These are phyloP conservation scores for Peromyscus nudipes DNA, from an alignment of 2,797 vertebrate species.

Conservation along the genomic window DNA sequence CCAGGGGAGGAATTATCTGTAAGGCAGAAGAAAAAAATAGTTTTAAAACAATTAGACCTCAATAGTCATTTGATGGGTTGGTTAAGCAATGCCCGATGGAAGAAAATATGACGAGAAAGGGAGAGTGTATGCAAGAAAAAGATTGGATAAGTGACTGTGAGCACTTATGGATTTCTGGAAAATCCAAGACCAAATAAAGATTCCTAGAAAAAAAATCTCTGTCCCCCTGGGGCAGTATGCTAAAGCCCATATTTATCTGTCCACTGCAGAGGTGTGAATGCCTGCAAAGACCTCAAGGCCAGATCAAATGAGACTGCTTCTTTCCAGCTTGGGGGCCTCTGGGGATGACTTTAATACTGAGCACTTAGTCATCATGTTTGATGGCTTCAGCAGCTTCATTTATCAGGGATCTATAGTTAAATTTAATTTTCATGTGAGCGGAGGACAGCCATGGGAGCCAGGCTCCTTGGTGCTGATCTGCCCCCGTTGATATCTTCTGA, in stretches of 20 bases:
- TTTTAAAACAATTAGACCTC: slow-evolving; percentile 30
- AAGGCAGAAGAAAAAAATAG: not conserved
- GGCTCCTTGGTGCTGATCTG: slow-evolving; percentile 87
- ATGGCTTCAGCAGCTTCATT: slow-evolving; percentile 86
- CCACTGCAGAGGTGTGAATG: slow-evolving; percentile 51
- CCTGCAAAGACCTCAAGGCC: slow-evolving; percentile 76
- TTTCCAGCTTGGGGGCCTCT: slow-evolving; percentile 79
- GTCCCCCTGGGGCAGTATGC: not conserved
- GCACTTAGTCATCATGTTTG: slow-evolving; percentile 88
- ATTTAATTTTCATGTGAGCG: slow-evolving; percentile 89
- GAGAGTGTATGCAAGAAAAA: not conserved
- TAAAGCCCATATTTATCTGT: slow-evolving; percentile 65
- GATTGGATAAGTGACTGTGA: not conserved
- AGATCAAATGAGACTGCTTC: slow-evolving; percentile 80
- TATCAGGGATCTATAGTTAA: slow-evolving; percentile 89
- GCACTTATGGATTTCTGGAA: slow-evolving; percentile 41
- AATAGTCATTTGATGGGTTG: not conserved
- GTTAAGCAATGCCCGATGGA: not conserved
- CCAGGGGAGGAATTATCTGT: not conserved
- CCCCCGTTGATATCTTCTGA: slow-evolving; percentile 88
- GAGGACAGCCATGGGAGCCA: slow-evolving; percentile 86
- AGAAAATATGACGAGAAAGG: not conserved
- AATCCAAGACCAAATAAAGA: slow-evolving; percentile 43
- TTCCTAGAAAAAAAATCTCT: slow-evolving; percentile 64
- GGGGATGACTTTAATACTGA: slow-evolving; percentile 86